Percentiles rank a stretch among this genome's conserved stretches.
These are phyloP conservation scores for Xerus inauris DNA, from an alignment of 2,113 vertebrate species.

Conservation along the genomic window DNA sequence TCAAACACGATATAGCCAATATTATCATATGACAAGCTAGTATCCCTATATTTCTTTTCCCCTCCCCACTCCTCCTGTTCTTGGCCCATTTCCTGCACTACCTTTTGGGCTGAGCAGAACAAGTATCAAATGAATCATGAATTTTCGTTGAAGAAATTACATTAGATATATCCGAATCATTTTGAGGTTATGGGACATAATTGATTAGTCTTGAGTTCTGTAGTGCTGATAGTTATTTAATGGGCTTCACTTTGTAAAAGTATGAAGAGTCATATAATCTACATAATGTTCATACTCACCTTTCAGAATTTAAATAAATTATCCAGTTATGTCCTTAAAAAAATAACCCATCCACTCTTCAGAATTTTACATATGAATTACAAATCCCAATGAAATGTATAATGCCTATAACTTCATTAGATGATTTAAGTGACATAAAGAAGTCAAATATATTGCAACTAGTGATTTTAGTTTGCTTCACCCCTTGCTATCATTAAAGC, in stretches of 20 bases:
- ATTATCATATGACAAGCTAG: not conserved
- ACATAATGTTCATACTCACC: constrained; percentile 34
- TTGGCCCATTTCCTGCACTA: not conserved
- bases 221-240: not conserved
- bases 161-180: not conserved
- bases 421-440: not conserved
- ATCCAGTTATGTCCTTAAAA: constrained; percentile 35
- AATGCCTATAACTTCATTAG: not conserved
- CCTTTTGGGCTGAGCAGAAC: not conserved
- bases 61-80: not conserved
- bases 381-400: constrained; percentile 22
- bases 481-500: not conserved
- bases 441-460: not conserved
- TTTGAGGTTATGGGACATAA: not conserved
- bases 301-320: constrained; percentile 53
- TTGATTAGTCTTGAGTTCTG: not conserved
- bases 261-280: not conserved
- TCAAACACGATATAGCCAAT: not conserved
- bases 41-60: fast-evolving
- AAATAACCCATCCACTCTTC: not conserved
- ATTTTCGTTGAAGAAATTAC: constrained; percentile 21
- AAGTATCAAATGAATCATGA: not conserved
- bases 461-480: not conserved
- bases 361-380: constrained; percentile 40
- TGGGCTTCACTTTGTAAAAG: constrained; percentile 12